Percentiles rank a stretch among this genome's conserved stretches.
These are phyloP conservation scores for Sicus ferrugineus DNA, from an alignment of 2,888 invertebrate species.

Conservation along the genomic window DNA sequence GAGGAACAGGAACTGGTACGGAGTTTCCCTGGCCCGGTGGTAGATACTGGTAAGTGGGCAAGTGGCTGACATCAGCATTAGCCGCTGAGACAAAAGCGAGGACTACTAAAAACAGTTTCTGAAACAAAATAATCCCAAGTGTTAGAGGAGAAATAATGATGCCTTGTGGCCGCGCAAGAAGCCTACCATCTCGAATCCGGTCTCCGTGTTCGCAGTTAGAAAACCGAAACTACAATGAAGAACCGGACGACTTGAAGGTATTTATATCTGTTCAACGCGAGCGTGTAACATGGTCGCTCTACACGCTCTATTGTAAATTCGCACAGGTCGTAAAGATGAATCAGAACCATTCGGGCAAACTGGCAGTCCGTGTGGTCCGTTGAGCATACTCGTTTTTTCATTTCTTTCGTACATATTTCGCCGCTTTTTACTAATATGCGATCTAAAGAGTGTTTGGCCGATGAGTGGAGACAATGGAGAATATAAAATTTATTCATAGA, in stretches of 20 bases:
- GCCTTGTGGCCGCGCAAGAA: not conserved
- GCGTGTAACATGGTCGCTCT: slow-evolving; percentile 7
- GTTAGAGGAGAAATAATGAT: not conserved
- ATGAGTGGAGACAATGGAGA: not conserved
- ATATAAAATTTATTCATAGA: not conserved
- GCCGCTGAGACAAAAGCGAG: slow-evolving; percentile 57
- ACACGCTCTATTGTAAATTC: slow-evolving; percentile 30
- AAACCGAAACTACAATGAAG: slow-evolving; percentile 56
- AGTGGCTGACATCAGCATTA: slow-evolving; percentile 57
- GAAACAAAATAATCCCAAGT: slow-evolving; percentile 35
- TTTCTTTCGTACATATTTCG: not conserved
- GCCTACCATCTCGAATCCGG: slow-evolving; percentile 42
- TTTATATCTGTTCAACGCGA: slow-evolving; percentile 52
- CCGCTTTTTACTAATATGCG: not conserved
- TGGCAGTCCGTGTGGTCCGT: not conserved
- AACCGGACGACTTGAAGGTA: slow-evolving; percentile 55
- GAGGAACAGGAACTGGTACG: slow-evolving; percentile 8
- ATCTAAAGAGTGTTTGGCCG: not conserved
- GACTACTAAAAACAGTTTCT: slow-evolving; percentile 57
- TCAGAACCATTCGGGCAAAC: slow-evolving; percentile 16
- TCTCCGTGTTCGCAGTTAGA: slow-evolving; percentile 54
- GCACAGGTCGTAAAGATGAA: slow-evolving; percentile 26
- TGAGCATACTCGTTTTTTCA: not conserved
- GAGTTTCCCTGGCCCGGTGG: slow-evolving; percentile 41
- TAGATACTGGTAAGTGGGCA: slow-evolving; percentile 54